These are phyloP conservation scores for Scalopus aquaticus DNA, from an alignment of 2,113 vertebrate species.

Conservation along the genomic window DNA sequence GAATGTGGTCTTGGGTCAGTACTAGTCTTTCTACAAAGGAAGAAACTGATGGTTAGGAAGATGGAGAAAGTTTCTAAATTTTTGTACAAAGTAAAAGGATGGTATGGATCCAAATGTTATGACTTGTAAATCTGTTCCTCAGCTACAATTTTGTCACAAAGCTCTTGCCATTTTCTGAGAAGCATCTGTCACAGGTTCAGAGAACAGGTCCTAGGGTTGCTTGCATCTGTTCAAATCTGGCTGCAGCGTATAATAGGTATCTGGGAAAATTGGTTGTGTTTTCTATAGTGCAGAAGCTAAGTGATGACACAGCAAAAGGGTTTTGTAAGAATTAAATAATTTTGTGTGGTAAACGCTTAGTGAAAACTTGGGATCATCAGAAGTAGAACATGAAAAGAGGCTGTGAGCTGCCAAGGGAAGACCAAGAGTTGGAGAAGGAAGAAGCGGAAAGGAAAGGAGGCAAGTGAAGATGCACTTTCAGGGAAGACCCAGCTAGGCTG, in stretches of 20 bases:
- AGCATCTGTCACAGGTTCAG: not conserved
- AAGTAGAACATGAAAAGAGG: not conserved
- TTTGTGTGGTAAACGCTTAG: not conserved
- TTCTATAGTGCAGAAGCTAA: not conserved
- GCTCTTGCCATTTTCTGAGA: not conserved
- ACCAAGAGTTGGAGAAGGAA: not conserved
- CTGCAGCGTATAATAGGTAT: not conserved
- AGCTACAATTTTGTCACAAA: not conserved
- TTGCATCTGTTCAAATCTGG: not conserved
- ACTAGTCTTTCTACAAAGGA: not conserved
- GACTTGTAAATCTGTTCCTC: not conserved
- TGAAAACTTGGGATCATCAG: not conserved
- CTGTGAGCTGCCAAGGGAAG: not conserved
- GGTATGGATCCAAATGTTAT: not conserved
- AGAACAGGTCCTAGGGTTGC: not conserved
- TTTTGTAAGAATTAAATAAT: not conserved
- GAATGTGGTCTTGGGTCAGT: not conserved
- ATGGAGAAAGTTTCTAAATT: not conserved
- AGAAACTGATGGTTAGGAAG: conserved; percentile 9
- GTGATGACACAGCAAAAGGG: not conserved
- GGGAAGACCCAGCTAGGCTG: not conserved
- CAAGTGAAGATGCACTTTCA: not conserved
- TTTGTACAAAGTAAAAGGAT: not conserved
- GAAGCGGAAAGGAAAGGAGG: not conserved
- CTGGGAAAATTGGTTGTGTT: not conserved